phyloP scores from a whole-genome alignment of 2,888 invertebrate species.

The Melanchra persicariae region DNA sequence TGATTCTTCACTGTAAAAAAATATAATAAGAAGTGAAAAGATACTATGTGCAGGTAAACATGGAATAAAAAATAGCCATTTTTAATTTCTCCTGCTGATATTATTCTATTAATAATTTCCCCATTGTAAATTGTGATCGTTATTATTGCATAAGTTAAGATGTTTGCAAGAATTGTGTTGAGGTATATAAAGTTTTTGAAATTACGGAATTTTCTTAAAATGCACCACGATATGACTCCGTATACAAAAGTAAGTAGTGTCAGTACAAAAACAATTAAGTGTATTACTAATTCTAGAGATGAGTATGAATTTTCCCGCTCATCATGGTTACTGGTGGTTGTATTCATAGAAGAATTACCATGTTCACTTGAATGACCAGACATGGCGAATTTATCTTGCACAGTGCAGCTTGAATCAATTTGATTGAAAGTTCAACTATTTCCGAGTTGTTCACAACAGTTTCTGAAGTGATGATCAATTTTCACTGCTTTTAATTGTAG shows the following conservation, averaged over 20 bases:
- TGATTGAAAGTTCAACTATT: too few relatives aligned
- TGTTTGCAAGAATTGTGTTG: not conserved
- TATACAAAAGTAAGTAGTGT: not conserved
- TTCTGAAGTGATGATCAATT: too few relatives aligned
- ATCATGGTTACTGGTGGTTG: too few relatives aligned
- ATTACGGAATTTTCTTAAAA: constrained; percentile 4
- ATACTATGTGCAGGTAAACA: not conserved
- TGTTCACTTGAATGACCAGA: not conserved
- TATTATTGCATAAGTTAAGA: not conserved
- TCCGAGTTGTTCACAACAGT: too few relatives aligned
- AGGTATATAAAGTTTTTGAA: constrained; percentile 1
- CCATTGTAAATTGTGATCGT: not conserved
- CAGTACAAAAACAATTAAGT: not conserved
- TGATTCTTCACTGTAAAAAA: not conserved
- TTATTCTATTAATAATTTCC: too few relatives aligned
- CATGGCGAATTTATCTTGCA: too few relatives aligned
- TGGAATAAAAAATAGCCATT: too few relatives aligned
- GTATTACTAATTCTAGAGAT: not conserved
- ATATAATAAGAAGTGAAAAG: not conserved
- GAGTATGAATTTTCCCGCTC: too few relatives aligned
- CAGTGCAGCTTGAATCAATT: too few relatives aligned
- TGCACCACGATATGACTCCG: not conserved
- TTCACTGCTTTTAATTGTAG: too few relatives aligned
- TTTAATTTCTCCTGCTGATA: too few relatives aligned
- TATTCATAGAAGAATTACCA: not conserved